Conservation (phyloP, 2,113 vertebrate species). For the Cyprinodon brontotheroides region DNA sequence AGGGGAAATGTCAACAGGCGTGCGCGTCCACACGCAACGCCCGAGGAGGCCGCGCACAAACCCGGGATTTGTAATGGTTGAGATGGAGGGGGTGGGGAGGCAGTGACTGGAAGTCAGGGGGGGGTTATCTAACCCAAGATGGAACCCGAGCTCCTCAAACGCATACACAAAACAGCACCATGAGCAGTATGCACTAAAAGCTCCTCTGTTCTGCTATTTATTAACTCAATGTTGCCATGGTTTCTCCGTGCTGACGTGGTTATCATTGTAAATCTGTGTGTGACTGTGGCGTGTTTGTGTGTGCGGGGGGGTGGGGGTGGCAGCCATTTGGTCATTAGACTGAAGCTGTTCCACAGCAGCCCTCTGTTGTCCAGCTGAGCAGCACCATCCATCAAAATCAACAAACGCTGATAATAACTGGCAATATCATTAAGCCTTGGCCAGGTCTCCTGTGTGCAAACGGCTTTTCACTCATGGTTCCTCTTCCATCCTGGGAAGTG, state of each 20-base stretch:
- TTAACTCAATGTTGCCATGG: conserved; percentile 73
- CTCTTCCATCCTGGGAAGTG: conserved; percentile 2
- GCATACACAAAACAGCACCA: conserved; percentile 39
- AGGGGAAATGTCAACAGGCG: conserved; percentile 69
- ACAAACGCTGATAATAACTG: conserved; percentile 42
- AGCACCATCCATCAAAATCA: conserved; percentile 57
- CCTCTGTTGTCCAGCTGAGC: conserved; percentile 34
- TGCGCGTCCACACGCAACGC: not conserved
- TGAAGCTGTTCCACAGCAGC: conserved; percentile 32
- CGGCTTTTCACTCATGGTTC: conserved; percentile 8
- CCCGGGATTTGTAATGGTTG: conserved; percentile 46
- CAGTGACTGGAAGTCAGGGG: conserved; percentile 36
- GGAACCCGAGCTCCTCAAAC: conserved; percentile 56
- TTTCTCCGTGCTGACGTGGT: conserved; percentile 60
- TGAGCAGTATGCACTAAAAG: conserved; percentile 46
- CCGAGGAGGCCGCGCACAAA: conserved; percentile 26
- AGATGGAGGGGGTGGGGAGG: conserved; percentile 5
- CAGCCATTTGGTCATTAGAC: conserved; percentile 39
- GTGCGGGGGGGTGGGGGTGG: not conserved
- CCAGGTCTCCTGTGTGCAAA: conserved; percentile 24
- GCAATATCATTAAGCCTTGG: conserved; percentile 30
- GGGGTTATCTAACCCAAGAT: conserved; percentile 59
- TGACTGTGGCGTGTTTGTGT: conserved; percentile 25
- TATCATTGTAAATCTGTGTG: conserved; percentile 54
- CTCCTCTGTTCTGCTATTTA: conserved; percentile 66